phyloP scores from a whole-genome alignment of 35 echinoderm and acorn worm genomes.

The Apostichopus japonicus region DNA sequence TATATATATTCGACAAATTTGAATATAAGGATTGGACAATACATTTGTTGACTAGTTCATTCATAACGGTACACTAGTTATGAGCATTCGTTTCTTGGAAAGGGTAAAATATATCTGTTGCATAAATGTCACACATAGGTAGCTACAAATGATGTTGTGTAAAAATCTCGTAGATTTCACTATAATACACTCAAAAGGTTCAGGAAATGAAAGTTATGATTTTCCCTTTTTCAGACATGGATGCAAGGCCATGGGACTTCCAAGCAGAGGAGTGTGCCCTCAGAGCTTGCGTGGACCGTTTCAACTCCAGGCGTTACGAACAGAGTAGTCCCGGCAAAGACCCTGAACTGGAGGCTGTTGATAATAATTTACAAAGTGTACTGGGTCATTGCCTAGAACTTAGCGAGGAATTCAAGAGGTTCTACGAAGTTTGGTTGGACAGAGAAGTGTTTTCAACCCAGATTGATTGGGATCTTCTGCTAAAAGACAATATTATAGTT shows the following conservation, averaged over 20 bases:
- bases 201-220: too few species aligned
- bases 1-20: too few species aligned
- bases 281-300: slow-evolving; percentile 91
- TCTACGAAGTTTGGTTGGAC: slow-evolving; percentile 97
- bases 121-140: not conserved
- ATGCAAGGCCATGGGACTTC: slow-evolving; percentile 99
- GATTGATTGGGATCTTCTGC: slow-evolving; percentile 96
- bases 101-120: not conserved
- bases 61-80: too few species aligned
- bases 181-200: not conserved
- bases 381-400: slow-evolving; percentile 88
- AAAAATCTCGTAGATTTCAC: not conserved
- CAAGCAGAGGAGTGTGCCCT: slow-evolving; percentile 99
- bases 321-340: slow-evolving; percentile 56
- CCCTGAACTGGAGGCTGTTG: slow-evolving; percentile 81
- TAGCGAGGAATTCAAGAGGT: slow-evolving; percentile 94
- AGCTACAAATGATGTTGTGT: too few species aligned
- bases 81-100: too few species aligned
- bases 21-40: too few species aligned
- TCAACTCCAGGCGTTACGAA: slow-evolving; percentile 95
- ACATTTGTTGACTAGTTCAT: too few species aligned
- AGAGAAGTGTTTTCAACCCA: slow-evolving; percentile 97
- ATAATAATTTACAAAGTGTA: slow-evolving; percentile 97
- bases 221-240: slow-evolving; percentile 79
- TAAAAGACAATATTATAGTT: slow-evolving; percentile 84